Base-by-base conservation (phyloP, 37 sponge, comb jelly and placozoan genomes). In the Beroe forskalii region DNA sequence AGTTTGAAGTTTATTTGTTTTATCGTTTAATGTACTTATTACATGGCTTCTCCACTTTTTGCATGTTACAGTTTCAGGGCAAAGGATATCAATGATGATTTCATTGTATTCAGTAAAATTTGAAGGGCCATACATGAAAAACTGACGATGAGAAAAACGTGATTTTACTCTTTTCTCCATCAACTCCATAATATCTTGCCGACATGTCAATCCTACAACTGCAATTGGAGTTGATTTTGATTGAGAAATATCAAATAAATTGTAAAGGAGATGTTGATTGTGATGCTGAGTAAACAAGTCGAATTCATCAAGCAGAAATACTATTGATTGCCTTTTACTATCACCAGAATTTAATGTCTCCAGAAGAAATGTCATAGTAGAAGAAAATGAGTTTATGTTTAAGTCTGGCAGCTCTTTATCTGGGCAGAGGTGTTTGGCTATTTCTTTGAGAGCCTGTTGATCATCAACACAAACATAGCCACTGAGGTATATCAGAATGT, bases 81-180 rank as follows among this genome's bases (percentile, higher is more conserved):
- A 64, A 0, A 95, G 91, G 6, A 95, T 69, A 42, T 76, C 91
- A 75, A 28, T 25, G 37, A 92, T 90, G 3, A 93, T 30, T 35
- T 20, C 33, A 23, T 63, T n/a, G 75, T 95, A 97, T 0, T 95
- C 93, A 33, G 91, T 92, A 67, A 96, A 94, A 27, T 80, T 63
- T 37, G 62, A 90, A 41, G 93, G 92, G 27, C 67, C 62, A 38
- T 91, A 93, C n/a, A 97, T 39, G 43, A 60, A 31, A 62, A 96
- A 33, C 62, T 94, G 94, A 22, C 91, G 32, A 66, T 97, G 96
- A 14, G 98, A 97, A 48, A 95, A 97, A 22, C 98, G 90, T 0
- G 98, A 97, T 61, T 93, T 92, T 0, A 97, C 96, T 23, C 98
- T 76, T 91, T 97, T 97, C 91, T 97, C 98, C 41, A 97, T 72